Conservation (phyloP, 2,888 invertebrate genomes). For the Bembecia ichneumoniformis region DNA sequence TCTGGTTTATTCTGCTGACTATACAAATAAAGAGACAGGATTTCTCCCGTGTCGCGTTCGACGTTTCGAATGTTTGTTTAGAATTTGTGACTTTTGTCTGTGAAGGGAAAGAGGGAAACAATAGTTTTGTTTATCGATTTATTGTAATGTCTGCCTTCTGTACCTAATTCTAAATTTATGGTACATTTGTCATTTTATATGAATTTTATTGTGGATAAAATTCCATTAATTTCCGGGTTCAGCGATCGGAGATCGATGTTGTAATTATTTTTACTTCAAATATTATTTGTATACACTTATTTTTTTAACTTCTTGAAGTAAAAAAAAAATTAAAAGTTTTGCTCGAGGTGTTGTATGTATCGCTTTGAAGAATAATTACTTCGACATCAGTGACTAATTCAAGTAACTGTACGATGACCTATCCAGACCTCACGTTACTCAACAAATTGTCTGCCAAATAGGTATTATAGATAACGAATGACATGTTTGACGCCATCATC, state of each 20-base stretch:
- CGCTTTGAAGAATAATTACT: too few relatives aligned
- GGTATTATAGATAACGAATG: conserved; percentile 10
- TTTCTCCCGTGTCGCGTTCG: conserved; percentile 7
- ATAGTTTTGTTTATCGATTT: not conserved
- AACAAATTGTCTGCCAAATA: conserved; percentile 5
- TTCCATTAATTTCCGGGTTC: too few relatives aligned
- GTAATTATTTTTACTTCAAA: too few relatives aligned
- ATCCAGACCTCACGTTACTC: conserved; percentile 8
- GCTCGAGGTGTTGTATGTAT: too few relatives aligned
- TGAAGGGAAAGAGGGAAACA: not conserved
- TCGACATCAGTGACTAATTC: too few relatives aligned
- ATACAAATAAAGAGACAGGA: not conserved
- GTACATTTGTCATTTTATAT: not conserved
- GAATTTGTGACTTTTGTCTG: conserved; percentile 3
- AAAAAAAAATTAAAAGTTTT: too few relatives aligned
- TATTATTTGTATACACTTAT: too few relatives aligned
- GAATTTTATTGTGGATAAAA: too few relatives aligned
- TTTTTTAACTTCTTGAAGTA: too few relatives aligned
- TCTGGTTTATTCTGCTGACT: not conserved
- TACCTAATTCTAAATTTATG: not conserved
- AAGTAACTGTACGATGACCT: not conserved
- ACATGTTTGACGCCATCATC: conserved; percentile 4
- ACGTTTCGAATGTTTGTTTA: conserved; percentile 1
- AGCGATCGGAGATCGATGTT: too few relatives aligned
- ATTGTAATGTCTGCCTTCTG: not conserved